These are phyloP conservation scores for Spinus olivaceus DNA, from an alignment of 2,797 vertebrate species.

Conservation along the genomic window DNA sequence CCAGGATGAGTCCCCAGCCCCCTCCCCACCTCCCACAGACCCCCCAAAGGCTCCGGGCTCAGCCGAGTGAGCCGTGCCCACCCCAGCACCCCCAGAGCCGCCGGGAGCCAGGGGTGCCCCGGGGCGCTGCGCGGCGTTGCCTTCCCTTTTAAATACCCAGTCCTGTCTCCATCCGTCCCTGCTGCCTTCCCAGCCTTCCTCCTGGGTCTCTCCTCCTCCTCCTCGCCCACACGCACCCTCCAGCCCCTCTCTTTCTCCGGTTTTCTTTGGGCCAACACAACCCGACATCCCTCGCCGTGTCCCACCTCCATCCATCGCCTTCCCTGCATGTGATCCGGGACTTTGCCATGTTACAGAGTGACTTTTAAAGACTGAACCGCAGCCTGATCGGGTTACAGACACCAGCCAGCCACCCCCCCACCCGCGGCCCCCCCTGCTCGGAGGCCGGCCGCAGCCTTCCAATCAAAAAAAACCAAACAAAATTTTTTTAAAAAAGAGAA, in stretches of 20 bases:
- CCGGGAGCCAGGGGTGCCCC: background rate
- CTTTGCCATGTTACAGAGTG: constrained; percentile 21
- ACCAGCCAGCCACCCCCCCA: constrained; percentile 1
- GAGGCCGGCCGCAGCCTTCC: constrained; percentile 59
- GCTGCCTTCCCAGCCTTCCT: constrained; percentile 51
- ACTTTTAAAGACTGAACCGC: constrained; percentile 9
- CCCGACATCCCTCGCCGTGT: constrained; percentile 12
- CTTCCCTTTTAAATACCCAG: constrained; percentile 80
- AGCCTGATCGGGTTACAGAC: constrained; percentile 23
- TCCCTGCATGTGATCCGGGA: constrained; percentile 74
- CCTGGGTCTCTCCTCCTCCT: constrained; percentile 2
- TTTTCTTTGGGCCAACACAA: constrained; percentile 23
- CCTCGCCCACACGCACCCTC: constrained; percentile 2
- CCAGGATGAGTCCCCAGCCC: background rate
- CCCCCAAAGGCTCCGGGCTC: background rate
- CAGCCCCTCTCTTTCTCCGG: background rate
- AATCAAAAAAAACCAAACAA: background rate
- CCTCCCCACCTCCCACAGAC: background rate
- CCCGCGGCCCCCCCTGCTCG: constrained; percentile 70
- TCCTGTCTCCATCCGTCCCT: constrained; percentile 47
- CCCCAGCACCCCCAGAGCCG: background rate
- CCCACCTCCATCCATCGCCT: constrained; percentile 65
- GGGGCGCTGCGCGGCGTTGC: background rate
- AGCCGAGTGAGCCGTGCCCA: background rate
- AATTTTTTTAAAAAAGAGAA: background rate